These are phyloP conservation scores for Potamilus streckersoni DNA, from an alignment of 1,140 invertebrate genomes.

Conservation along the genomic window DNA sequence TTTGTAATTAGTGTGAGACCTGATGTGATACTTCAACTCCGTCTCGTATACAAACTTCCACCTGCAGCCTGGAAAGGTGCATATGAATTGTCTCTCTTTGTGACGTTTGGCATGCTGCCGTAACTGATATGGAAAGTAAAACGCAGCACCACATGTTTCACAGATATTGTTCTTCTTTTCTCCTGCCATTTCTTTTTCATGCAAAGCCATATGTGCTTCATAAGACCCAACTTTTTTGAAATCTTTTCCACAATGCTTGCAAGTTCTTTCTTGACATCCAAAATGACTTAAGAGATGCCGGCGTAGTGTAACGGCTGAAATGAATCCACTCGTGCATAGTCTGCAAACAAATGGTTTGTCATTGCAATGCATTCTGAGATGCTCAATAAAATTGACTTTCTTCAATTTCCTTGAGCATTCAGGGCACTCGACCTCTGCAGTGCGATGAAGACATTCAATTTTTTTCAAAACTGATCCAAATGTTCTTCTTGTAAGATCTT, in stretches of 20 bases:
- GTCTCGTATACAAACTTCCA: slow-evolving; percentile 67
- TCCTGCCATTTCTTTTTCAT: slow-evolving; percentile 47
- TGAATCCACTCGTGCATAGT: slow-evolving; percentile 52
- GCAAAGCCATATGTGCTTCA: slow-evolving; percentile 50
- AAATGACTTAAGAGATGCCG: slow-evolving; percentile 61
- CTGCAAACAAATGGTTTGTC: slow-evolving; percentile 57
- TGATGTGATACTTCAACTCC: slow-evolving; percentile 58
- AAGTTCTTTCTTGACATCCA: slow-evolving; percentile 46
- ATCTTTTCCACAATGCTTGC: slow-evolving; percentile 56
- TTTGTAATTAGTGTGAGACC: slow-evolving; percentile 64
- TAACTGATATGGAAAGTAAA: slow-evolving; percentile 72
- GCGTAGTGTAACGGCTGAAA: slow-evolving; percentile 47
- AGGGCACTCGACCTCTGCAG: slow-evolving; percentile 47
- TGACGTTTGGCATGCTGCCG: slow-evolving; percentile 75
- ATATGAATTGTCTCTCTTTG: slow-evolving; percentile 73
- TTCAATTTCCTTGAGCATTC: slow-evolving; percentile 56
- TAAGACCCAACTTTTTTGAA: slow-evolving; percentile 52
- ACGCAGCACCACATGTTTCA: slow-evolving; percentile 73
- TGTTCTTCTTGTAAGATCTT: slow-evolving; percentile 44
- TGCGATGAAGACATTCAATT: slow-evolving; percentile 37
- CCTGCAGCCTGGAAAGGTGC: slow-evolving; percentile 68
- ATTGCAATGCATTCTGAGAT: slow-evolving; percentile 55
- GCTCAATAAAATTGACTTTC: slow-evolving; percentile 55
- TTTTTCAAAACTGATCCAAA: slow-evolving; percentile 47
- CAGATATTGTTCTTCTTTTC: slow-evolving; percentile 67